A percentile compares a stretch with the other conserved stretches of the same genome.
Conservation (phyloP, 2,888 invertebrate genomes). For the Nemotelus nigrinus region DNA sequence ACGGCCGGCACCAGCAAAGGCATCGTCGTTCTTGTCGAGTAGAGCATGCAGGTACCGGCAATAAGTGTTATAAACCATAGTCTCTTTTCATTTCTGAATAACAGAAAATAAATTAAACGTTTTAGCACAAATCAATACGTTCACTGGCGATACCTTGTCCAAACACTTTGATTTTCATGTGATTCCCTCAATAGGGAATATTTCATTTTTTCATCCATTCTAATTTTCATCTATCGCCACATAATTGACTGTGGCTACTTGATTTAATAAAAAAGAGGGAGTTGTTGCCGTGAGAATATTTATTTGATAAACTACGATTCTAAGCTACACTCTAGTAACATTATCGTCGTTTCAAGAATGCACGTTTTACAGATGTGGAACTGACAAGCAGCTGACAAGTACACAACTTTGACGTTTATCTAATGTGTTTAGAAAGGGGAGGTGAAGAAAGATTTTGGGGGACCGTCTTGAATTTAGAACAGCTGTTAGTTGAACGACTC, state of each 20-base stretch:
- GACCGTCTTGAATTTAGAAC: not conserved
- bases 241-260: conserved; percentile 5
- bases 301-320: too few relatives aligned
- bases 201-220: conserved; percentile 62
- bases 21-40: conserved; percentile 74
- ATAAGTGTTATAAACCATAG: conserved; percentile 71
- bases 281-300: too few relatives aligned
- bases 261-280: too few relatives aligned
- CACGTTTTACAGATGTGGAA: conserved; percentile 20
- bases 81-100: conserved; percentile 66
- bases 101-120: not conserved
- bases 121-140: not conserved
- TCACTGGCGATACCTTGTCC: conserved; percentile 59
- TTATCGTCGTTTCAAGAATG: not conserved
- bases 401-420: conserved; percentile 25
- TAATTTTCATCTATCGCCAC: conserved; percentile 44
- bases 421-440: not conserved
- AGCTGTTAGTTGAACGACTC: conserved; percentile 20
- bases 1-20: conserved; percentile 73
- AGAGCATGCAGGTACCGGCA: conserved; percentile 72
- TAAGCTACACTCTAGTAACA: too few relatives aligned
- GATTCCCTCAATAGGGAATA: conserved; percentile 64
- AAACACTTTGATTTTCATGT: conserved; percentile 63
- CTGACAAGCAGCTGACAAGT: conserved; percentile 5
- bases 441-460: too few relatives aligned